Evolutionary conservation across 2,113 vertebrate species (phyloP).

Genomic region (Mus pahari): DNA sequence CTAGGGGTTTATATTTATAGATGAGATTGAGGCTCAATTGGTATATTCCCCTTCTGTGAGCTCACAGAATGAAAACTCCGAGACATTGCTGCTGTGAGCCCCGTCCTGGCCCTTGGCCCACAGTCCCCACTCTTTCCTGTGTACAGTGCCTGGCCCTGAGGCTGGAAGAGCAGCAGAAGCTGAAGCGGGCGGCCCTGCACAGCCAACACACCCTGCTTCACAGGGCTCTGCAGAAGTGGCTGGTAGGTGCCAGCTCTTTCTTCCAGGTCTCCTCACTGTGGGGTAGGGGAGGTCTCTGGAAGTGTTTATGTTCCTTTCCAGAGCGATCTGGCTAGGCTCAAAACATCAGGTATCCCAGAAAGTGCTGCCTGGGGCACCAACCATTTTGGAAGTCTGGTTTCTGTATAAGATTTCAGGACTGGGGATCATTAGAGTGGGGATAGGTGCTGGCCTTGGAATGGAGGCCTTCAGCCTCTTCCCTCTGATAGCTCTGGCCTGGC

Average conservation of each 20-base stretch:
- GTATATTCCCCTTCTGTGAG: rapidly evolving
- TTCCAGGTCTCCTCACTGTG: neutral
- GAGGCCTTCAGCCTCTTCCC: neutral
- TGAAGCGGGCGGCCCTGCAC: slow-evolving; percentile 82
- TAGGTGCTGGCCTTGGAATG: neutral
- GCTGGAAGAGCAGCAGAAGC: slow-evolving; percentile 83
- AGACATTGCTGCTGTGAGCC: neutral
- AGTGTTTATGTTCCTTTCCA: neutral
- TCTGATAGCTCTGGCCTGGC: too few species aligned
- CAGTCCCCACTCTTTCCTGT: rapidly evolving
- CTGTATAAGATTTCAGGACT: too few species aligned
- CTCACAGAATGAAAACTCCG: neutral
- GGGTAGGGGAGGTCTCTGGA: neutral
- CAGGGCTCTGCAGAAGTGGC: slow-evolving; percentile 87
- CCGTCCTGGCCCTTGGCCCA: neutral
- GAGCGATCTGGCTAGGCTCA: neutral
- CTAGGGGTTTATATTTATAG: rapidly evolving
- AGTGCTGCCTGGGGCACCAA: neutral
- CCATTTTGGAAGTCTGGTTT: neutral
- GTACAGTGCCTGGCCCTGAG: slow-evolving; percentile 77
- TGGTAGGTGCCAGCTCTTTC: slow-evolving; percentile 75
- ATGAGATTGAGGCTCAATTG: neutral
- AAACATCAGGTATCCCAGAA: neutral
- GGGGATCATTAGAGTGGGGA: neutral
- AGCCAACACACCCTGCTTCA: slow-evolving; percentile 79